phyloP scores from a whole-genome alignment of 1,140 invertebrate species.

The Conus betulinus region DNA sequence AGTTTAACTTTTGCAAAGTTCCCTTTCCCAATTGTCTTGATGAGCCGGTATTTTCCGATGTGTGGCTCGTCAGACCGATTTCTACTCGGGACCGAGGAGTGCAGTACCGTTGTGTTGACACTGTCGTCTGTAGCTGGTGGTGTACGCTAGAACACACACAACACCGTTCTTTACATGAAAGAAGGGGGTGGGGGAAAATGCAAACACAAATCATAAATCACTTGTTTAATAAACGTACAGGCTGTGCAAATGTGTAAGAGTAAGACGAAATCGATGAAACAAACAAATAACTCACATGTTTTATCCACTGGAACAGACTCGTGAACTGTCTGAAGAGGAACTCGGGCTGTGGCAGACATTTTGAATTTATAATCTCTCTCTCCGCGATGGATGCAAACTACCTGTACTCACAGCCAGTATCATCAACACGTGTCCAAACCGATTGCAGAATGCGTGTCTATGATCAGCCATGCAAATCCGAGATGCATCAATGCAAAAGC shows the following conservation, averaged over 20 bases:
- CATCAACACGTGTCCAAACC: not conserved
- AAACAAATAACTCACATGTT: slow-evolving; percentile 71
- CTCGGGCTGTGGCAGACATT: slow-evolving; percentile 69
- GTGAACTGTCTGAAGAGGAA: slow-evolving; percentile 96
- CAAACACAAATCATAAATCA: too few species aligned
- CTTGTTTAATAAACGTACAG: too few species aligned
- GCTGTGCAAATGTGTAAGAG: too few species aligned
- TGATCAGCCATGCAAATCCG: slow-evolving; percentile 22
- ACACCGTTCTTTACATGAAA: too few species aligned
- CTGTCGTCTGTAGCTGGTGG: slow-evolving; percentile 69
- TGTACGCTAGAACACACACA: not conserved
- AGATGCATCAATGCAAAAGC: slow-evolving; percentile 15
- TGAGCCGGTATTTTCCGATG: slow-evolving; percentile 97
- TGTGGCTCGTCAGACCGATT: slow-evolving; percentile 73
- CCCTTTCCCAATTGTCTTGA: slow-evolving; percentile 99
- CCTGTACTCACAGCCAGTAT: not conserved
- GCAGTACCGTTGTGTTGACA: slow-evolving; percentile 62
- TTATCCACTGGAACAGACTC: slow-evolving; percentile 94
- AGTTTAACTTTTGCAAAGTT: slow-evolving; percentile 99
- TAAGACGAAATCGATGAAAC: not conserved
- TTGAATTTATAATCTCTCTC: slow-evolving; percentile 68
- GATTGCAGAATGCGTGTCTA: not conserved
- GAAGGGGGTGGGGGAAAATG: too few species aligned
- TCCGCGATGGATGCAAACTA: slow-evolving; percentile 8
- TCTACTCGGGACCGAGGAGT: slow-evolving; percentile 60